Percentiles rank a stretch among this genome's conserved stretches.
These are phyloP conservation scores for Eriosoma lanigerum DNA, from an alignment of 1,140 invertebrate genomes.

Conservation along the genomic window DNA sequence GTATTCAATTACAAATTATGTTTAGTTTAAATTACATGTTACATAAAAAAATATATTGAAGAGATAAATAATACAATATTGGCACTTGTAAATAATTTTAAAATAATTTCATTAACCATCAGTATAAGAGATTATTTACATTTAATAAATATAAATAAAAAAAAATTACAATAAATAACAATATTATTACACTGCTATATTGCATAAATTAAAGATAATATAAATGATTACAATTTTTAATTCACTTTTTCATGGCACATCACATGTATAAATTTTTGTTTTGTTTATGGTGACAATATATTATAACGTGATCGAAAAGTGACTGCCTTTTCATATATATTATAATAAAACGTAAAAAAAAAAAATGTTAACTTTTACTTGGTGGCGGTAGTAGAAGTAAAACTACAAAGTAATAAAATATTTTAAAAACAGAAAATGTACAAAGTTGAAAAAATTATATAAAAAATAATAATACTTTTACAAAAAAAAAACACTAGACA, in stretches of 20 bases:
- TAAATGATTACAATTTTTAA: conserved; percentile 2
- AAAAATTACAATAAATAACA: conserved; percentile 43
- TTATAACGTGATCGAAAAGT: not conserved
- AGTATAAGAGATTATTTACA: conserved; percentile 27
- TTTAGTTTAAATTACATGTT: conserved; percentile 48
- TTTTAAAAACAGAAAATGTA: not conserved
- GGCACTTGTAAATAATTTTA: conserved; percentile 46
- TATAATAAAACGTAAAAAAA: too few relatives aligned
- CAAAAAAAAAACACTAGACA: conserved; percentile 3
- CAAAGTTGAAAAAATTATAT: not conserved
- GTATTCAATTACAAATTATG: conserved; percentile 10
- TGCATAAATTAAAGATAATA: not conserved
- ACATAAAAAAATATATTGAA: conserved; percentile 47
- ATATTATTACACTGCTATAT: conserved; percentile 13
- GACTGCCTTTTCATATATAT: too few relatives aligned
- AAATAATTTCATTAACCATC: conserved; percentile 30
- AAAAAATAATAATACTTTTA: conserved; percentile 33
- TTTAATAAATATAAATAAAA: conserved; percentile 29
- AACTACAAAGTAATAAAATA: not conserved
- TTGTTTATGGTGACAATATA: not conserved
- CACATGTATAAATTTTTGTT: not conserved
- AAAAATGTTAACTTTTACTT: not conserved
- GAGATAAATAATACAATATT: conserved; percentile 48
- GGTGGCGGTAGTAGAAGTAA: not conserved
- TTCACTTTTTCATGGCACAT: conserved; percentile 28